phyloP scores from a whole-genome alignment of 1,140 invertebrate genomes.

The Drosophila rufa region DNA sequence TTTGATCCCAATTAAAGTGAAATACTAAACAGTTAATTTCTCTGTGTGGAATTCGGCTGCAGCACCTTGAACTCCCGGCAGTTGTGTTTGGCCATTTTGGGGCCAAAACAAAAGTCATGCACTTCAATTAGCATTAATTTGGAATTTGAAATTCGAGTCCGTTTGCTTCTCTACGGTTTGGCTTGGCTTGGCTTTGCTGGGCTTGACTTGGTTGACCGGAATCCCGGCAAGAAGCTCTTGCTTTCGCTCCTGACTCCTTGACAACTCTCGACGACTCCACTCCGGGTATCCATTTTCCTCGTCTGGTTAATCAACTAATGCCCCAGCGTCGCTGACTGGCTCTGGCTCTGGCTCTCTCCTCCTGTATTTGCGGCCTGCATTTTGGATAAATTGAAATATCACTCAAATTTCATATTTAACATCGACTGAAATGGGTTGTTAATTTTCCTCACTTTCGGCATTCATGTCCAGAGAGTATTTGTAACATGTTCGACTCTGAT shows the following conservation, averaged over 20 bases:
- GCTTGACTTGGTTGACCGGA: conserved; percentile 4
- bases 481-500: background rate
- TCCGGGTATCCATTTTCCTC: background rate
- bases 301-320: conserved; percentile 27
- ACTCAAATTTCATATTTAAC: conserved; percentile 6
- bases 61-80: conserved; percentile 1
- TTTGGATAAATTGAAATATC: conserved; percentile 17
- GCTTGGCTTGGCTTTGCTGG: background rate
- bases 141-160: conserved; percentile 8
- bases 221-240: conserved; percentile 1
- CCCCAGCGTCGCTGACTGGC: background rate
- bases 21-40: background rate
- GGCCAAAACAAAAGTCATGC: conserved; percentile 27
- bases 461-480: background rate
- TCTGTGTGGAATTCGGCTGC: background rate
- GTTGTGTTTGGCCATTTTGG: background rate
- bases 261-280: background rate
- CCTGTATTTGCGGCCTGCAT: background rate
- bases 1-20: too few species aligned
- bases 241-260: conserved; percentile 2
- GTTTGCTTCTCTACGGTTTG: background rate
- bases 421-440: background rate
- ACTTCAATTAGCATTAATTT: conserved; percentile 44
- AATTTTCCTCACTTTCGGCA: conserved; percentile 4
- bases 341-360: background rate